Percentiles rank a stretch among this genome's conserved stretches.
Evolutionary conservation across 2,888 invertebrate genomes (phyloP).

Genomic region (Gandaritis pyraliata): DNA sequence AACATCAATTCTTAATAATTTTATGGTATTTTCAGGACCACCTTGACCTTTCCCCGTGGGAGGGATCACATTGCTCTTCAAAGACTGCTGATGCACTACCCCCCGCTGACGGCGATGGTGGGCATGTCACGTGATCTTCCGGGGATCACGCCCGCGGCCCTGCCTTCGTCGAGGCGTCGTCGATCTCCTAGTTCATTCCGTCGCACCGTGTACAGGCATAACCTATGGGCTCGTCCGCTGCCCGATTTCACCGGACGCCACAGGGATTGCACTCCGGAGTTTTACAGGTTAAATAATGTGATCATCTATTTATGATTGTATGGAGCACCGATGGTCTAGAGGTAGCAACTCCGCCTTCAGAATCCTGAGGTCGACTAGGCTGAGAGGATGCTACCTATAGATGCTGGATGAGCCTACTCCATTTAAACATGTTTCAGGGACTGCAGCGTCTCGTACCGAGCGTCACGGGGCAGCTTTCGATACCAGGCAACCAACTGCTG

Average conservation of each 20-base stretch:
- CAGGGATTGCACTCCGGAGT: constrained; percentile 89
- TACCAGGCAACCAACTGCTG: too few species aligned
- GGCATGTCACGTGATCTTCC: constrained; percentile 50
- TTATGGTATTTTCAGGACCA: constrained; percentile 83
- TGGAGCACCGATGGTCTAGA: too few species aligned
- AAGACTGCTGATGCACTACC: constrained; percentile 81
- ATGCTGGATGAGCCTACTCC: too few species aligned
- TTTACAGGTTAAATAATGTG: constrained; percentile 86
- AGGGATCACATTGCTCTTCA: constrained; percentile 85
- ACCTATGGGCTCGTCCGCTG: constrained; percentile 89
- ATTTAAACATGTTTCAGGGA: too few species aligned
- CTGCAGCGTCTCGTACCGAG: too few species aligned
- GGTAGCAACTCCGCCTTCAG: too few species aligned
- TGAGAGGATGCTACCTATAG: too few species aligned
- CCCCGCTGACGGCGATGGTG: constrained; percentile 62
- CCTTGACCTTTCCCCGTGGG: constrained; percentile 84
- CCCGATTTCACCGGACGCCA: constrained; percentile 88
- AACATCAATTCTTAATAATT: too few species aligned
- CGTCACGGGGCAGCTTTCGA: too few species aligned
- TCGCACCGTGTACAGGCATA: constrained; percentile 89
- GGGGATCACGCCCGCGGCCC: constrained; percentile 46
- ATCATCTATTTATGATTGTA: not conserved
- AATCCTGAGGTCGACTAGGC: too few species aligned
- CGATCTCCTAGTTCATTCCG: constrained; percentile 82
- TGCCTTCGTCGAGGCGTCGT: constrained; percentile 53